Evolutionary conservation across 2,113 vertebrate genomes (phyloP), one percentile per base, ranked within the genome.

Genomic region (Spilogale gracilis): DNA sequence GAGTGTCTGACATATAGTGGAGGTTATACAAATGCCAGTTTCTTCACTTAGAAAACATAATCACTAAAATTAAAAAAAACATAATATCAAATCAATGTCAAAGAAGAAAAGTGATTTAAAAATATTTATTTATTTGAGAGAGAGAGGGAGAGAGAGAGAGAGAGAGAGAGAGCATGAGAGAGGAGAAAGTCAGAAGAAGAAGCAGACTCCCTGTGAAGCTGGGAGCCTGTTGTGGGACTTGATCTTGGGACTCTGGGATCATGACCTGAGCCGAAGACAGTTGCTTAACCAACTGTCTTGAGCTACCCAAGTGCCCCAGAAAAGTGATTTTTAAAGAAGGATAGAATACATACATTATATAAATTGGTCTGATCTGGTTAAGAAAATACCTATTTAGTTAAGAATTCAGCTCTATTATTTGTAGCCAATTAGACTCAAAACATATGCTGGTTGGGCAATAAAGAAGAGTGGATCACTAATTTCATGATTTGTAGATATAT

Each of bases 371-470:
- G 45, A 89, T 73, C 71, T 97, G 58, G 81, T 91, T 89, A 92
- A 30, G 61, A 43, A 69, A 43, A 56, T 89, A 58, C 7, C 43
- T 96, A 60, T 18, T 71, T 97, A 82, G 32, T 95, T 79, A 93
- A 92, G 43, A 95, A 91, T 67, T 79, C 27, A 63, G 30, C 80
- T 94, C 27, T 94, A 60, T 95, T 95, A 87, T 60, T 95, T 95
- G 71, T 85, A 71, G 48, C 21, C 71, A 67, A 32, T 96, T 96
- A 95, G 63, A 58, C 61, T 91, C 23, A 80, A 73, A 94, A 13
- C 45, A 83, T 89, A 91, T 93, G 43, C 14, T 86, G 38, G 25
- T 45, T 85, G 73, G 61, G 25, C 16, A 73, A 56, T 86, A 86
- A 85, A 95, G 14, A 86, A 67, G 32, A 92, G 12, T 69, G 25